Conservation (phyloP, 2,113 vertebrate species). For the Ailuropoda melanoleuca region DNA sequence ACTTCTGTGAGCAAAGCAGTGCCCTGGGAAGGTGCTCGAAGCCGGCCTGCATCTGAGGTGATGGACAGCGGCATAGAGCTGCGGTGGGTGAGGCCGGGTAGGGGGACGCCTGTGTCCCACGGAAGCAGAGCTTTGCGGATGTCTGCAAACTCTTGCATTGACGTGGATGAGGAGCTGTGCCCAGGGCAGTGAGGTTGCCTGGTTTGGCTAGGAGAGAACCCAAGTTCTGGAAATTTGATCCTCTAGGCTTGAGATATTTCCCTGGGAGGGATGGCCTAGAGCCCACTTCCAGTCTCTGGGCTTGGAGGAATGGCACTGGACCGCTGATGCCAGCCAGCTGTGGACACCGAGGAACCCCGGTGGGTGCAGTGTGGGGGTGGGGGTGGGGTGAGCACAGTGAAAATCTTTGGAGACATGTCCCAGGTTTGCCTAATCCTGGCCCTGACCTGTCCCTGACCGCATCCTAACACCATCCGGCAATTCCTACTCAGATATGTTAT, state of each 20-base stretch:
- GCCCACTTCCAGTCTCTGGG: rapidly evolving
- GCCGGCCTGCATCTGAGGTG: neutral
- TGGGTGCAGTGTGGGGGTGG: rapidly evolving
- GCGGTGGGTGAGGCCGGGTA: rapidly evolving
- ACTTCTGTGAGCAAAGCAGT: neutral
- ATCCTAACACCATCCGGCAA: neutral
- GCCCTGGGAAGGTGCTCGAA: rapidly evolving
- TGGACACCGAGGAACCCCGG: neutral
- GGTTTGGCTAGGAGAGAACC: neutral
- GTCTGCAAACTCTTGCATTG: neutral
- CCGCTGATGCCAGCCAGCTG: neutral
- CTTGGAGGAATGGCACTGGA: neutral
- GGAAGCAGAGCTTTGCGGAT: neutral
- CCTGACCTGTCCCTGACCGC: neutral
- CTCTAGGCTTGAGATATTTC: neutral
- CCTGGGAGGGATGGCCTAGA: neutral
- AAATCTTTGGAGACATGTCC: neutral
- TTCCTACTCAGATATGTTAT: neutral
- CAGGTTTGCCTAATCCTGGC: neutral
- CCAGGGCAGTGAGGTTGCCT: neutral
- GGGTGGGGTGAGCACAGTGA: neutral
- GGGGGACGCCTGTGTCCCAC: neutral
- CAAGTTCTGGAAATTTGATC: neutral
- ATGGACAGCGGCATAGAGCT: rapidly evolving
- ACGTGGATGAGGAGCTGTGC: neutral